Base-by-base conservation (phyloP, 2,113 vertebrate genomes). In the Austrofundulus limnaeus region DNA sequence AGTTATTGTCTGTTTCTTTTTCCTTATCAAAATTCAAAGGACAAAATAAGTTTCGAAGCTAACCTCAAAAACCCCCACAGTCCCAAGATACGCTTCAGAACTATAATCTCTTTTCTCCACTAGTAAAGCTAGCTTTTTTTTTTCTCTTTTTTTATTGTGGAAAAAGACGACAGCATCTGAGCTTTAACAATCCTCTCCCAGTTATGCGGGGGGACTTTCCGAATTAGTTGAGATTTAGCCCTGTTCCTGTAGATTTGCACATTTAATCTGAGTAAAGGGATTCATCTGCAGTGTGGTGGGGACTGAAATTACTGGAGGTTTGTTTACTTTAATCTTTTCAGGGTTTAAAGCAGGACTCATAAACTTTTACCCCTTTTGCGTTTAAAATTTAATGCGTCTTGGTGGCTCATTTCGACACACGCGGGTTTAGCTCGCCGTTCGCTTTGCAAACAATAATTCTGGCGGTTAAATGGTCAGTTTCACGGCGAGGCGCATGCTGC, bases 271-370 rank as follows among this genome's bases (percentile, higher is more conserved):
- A 62, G 63, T 57, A 43, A 63, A 65, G 48, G 51, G 25, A 20
- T 19, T 42, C 21, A 65, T 66, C 24, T 23, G 52, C 28, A 11
- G 13, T 61, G 41, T 15, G 1, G 52, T 51, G 41, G 25, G 48
- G 21, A 60, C 42, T 11, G 16, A 4, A 17, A 60, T 71, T 39
- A 25, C 20, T 41, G 25, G 16, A 63, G 9, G 34, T 55, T 55
- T 72, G 48, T 72, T 81, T 75, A 81, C 51, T 72, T n/a, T 66
- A 59, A 63, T 69, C 55, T 66, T 49, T 47, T 66, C 52, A 23
- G 39, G 63, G 74, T 48, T n/a, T 75, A 11, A 77, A 68, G 66
- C 9, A 39, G 34, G 8, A 39, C 24, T 50, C 68, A 72, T 73
- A 57, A 73, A 75, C 54, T 48, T 47, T 60, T 39, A 48, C 31